phyloP scores from a whole-genome alignment of 2,888 invertebrate species.

The Linyphia triangularis region DNA sequence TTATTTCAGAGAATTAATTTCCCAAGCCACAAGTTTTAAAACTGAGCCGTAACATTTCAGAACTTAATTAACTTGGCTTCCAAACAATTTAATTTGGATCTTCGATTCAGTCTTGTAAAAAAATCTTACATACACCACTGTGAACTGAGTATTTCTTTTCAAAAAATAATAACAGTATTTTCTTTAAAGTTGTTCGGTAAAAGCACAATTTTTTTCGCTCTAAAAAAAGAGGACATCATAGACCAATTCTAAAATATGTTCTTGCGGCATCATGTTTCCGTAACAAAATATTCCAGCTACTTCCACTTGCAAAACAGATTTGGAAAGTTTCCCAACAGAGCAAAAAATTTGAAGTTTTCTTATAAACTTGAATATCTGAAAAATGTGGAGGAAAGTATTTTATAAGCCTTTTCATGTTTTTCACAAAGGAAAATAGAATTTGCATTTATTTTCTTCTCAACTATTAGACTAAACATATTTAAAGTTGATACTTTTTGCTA shows the following conservation, averaged over 20 bases:
- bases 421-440: too few species aligned
- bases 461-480: too few species aligned
- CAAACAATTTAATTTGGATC: too few species aligned
- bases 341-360: neutral
- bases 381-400: neutral
- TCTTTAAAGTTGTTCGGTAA: neutral
- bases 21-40: too few species aligned
- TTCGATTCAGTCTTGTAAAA: too few species aligned
- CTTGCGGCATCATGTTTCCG: neutral
- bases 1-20: too few species aligned
- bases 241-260: neutral
- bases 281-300: neutral
- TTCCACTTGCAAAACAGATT: slow-evolving; percentile 3
- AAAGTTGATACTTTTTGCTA: too few species aligned
- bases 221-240: neutral
- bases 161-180: neutral
- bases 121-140: too few species aligned
- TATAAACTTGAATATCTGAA: neutral
- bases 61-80: too few species aligned
- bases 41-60: too few species aligned
- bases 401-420: neutral
- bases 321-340: neutral
- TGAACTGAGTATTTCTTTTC: too few species aligned
- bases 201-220: neutral
- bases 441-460: too few species aligned